Conservation (phyloP, 1,140 invertebrate species). For the Trichonephila clavipes region DNA sequence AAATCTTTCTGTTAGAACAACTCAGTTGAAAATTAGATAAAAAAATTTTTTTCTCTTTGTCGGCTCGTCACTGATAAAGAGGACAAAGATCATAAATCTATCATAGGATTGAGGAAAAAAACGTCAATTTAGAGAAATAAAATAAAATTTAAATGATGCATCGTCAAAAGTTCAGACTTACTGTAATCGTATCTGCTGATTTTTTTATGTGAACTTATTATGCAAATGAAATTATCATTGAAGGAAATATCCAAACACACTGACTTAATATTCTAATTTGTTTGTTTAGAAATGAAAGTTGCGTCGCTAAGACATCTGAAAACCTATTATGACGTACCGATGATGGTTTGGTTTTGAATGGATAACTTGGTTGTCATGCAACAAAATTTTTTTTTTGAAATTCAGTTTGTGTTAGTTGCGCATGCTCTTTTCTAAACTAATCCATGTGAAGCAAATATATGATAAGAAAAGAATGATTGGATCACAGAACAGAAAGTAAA, state of each 20-base stretch:
- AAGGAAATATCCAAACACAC: not conserved
- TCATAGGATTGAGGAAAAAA: not conserved
- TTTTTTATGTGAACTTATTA: not conserved
- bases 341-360: not conserved
- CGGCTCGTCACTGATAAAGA: not conserved
- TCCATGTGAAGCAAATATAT: too few species aligned
- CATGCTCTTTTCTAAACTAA: too few species aligned
- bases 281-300: slow-evolving; percentile 7
- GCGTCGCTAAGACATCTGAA: not conserved
- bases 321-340: not conserved
- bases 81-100: slow-evolving; percentile 16
- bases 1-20: too few species aligned
- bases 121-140: not conserved
- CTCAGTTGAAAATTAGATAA: too few species aligned
- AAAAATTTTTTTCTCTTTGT: too few species aligned
- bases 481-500: not conserved
- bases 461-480: too few species aligned
- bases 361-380: not conserved
- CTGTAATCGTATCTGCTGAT: not conserved
- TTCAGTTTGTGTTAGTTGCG: not conserved
- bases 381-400: not conserved
- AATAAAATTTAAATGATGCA: not conserved
- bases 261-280: not conserved
- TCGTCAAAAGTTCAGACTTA: not conserved
- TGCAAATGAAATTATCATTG: not conserved